phyloP scores from a whole-genome alignment of 2,113 vertebrate species.

The Phoxinus phoxinus region DNA sequence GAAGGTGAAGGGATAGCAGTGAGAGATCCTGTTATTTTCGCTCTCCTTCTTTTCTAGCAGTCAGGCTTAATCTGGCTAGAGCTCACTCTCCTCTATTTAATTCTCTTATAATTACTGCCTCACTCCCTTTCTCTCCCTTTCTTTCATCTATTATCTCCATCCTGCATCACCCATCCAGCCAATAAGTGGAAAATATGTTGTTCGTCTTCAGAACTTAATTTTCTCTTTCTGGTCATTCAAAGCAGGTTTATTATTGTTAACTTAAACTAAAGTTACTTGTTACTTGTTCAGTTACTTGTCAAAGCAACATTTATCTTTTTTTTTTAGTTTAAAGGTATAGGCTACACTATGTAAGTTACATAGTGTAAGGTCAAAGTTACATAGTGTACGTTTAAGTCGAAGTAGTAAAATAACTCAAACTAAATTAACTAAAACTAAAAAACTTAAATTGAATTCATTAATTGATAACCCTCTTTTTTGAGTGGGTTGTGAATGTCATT shows the following conservation, averaged over 20 bases:
- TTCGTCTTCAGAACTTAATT: not conserved
- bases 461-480: not conserved
- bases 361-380: no score
- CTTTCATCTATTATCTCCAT: not conserved
- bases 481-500: not conserved
- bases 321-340: no score
- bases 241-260: not conserved
- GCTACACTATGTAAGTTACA: no score
- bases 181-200: not conserved
- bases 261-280: no score
- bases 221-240: not conserved
- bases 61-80: conserved; percentile 52
- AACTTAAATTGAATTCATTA: no score
- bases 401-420: no score
- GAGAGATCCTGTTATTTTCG: conserved; percentile 38
- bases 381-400: no score
- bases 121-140: not conserved
- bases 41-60: conserved; percentile 37
- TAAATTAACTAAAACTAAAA: no score
- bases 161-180: not conserved
- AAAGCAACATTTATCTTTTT: no score
- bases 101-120: conserved; percentile 57
- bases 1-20: not conserved
- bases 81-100: conserved; percentile 57
- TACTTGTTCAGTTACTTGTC: no score